Conservation (phyloP, 2,888 invertebrate genomes). For the Cinara cedri region DNA sequence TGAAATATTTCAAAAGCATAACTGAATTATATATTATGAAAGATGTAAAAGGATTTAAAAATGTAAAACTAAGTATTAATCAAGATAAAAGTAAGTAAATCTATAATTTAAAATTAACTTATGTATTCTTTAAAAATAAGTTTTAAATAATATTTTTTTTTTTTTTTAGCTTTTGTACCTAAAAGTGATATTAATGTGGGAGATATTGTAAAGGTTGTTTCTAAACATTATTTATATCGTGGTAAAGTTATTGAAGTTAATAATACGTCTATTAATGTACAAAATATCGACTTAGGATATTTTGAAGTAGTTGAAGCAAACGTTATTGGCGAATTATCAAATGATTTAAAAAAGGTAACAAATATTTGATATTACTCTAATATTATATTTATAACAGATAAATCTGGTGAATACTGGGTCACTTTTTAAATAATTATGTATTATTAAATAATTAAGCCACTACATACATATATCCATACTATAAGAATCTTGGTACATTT, state of each 20-base stretch:
- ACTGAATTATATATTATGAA: conserved; percentile 11
- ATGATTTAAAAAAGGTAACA: conserved; percentile 28
- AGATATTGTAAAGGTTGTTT: conserved; percentile 20
- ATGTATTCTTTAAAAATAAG: too few relatives aligned
- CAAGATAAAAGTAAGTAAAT: not conserved
- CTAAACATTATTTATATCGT: not conserved
- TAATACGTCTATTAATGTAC: not conserved
- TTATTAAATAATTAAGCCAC: too few relatives aligned
- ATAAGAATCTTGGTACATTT: too few relatives aligned
- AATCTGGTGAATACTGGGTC: too few relatives aligned
- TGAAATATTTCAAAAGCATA: conserved; percentile 31
- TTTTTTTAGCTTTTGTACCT: not conserved
- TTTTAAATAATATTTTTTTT: too few relatives aligned
- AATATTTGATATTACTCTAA: too few relatives aligned
- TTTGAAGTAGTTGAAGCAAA: not conserved
- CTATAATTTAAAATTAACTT: not conserved
- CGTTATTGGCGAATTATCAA: conserved; percentile 4
- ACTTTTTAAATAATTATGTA: too few relatives aligned
- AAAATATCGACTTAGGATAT: conserved; percentile 41
- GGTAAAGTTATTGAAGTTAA: conserved; percentile 19
- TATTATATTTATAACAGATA: too few relatives aligned
- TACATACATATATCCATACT: too few relatives aligned
- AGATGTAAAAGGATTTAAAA: conserved; percentile 23
- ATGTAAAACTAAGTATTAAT: not conserved
- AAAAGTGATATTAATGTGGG: conserved; percentile 13